Conservation (phyloP, 2,888 invertebrate species). For the Epistrophella euchroma region DNA sequence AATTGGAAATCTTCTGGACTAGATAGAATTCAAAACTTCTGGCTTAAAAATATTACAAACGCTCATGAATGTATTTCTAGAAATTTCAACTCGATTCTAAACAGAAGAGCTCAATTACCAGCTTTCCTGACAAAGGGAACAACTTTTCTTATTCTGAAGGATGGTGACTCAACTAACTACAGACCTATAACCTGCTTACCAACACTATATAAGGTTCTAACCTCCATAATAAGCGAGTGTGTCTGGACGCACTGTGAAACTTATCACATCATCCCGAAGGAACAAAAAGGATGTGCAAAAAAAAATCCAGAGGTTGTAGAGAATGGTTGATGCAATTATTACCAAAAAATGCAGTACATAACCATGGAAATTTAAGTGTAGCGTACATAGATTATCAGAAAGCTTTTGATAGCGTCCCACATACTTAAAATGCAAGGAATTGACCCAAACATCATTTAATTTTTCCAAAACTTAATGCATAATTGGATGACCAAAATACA, state of each 20-base stretch:
- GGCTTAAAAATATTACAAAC: slow-evolving; percentile 13
- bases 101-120: background rate
- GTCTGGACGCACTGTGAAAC: slow-evolving; percentile 24
- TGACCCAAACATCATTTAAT: slow-evolving; percentile 13
- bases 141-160: slow-evolving; percentile 34
- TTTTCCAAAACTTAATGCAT: slow-evolving; percentile 1
- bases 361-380: slow-evolving; percentile 28
- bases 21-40: slow-evolving; percentile 6
- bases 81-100: slow-evolving; percentile 4
- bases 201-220: slow-evolving; percentile 40
- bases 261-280: slow-evolving; percentile 9
- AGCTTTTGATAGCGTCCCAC: slow-evolving; percentile 56
- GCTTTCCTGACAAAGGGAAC: slow-evolving; percentile 23
- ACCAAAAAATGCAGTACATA: slow-evolving; percentile 18
- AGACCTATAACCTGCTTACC: slow-evolving; percentile 52
- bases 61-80: background rate
- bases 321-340: slow-evolving; percentile 37
- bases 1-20: background rate
- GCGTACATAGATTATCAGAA: slow-evolving; percentile 57
- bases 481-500: slow-evolving; percentile 18
- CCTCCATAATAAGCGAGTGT: slow-evolving; percentile 10
- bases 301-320: slow-evolving; percentile 41
- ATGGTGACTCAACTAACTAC: slow-evolving; percentile 1
- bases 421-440: slow-evolving; percentile 54
- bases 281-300: slow-evolving; percentile 16